Conservation (phyloP, 2,888 invertebrate genomes). For the Drosophila prostipennis region DNA sequence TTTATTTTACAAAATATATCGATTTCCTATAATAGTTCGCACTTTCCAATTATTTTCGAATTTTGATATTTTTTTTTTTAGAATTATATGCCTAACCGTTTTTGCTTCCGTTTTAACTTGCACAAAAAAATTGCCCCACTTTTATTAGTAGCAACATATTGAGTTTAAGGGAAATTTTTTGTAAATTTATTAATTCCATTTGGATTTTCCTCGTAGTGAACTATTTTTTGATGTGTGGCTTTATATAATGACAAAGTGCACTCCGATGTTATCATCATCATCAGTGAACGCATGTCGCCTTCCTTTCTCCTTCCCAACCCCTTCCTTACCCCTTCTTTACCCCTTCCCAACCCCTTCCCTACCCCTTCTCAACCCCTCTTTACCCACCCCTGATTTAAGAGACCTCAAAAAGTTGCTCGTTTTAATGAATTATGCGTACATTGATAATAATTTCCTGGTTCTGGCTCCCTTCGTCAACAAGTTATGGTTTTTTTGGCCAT, state of each 20-base stretch:
- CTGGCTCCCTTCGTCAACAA: conserved; percentile 12
- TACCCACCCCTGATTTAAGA: not conserved
- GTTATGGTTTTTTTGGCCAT: conserved; percentile 31
- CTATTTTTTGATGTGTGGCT: conserved; percentile 16
- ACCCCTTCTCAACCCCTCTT: not conserved
- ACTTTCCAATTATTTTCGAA: too few relatives aligned
- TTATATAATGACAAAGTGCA: conserved; percentile 76
- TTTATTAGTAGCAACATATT: too few relatives aligned
- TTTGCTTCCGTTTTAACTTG: too few relatives aligned
- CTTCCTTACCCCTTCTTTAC: not conserved
- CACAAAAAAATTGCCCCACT: too few relatives aligned
- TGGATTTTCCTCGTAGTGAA: conserved; percentile 1
- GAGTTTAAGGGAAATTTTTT: too few relatives aligned
- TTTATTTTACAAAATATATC: too few relatives aligned
- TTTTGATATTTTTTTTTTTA: too few relatives aligned
- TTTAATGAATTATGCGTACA: conserved; percentile 79
- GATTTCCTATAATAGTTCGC: too few relatives aligned
- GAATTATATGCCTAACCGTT: too few relatives aligned
- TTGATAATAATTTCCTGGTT: conserved; percentile 77
- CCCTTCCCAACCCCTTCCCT: not conserved
- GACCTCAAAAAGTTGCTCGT: conserved; percentile 63
- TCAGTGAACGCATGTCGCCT: conserved; percentile 50
- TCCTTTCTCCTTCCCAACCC: too few relatives aligned
- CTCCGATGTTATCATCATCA: conserved; percentile 69
- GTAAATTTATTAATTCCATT: too few relatives aligned